Evolutionary conservation across 2,888 invertebrate species (phyloP), one percentile per base, ranked within the genome.

Genomic region (Andrena trimmerana): DNA sequence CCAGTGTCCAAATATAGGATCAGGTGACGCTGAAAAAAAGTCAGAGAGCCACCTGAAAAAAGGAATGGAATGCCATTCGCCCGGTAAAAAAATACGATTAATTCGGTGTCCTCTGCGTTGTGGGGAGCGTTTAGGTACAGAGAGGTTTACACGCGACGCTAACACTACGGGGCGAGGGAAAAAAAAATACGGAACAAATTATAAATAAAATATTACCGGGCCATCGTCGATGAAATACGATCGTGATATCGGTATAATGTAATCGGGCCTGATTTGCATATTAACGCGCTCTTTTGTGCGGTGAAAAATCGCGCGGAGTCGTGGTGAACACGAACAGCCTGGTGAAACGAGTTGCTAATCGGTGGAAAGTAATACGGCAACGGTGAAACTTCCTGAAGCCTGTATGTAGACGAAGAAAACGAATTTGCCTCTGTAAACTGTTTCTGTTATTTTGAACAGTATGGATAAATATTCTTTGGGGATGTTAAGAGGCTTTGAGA

Each of bases 201-300:
- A 69, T 79, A 77, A 77, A 70, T 79, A 79, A 79, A 59, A 77
- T 77, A 77, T 65, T 69, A 48, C 57, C 68, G 16, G 48, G 29
- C 48, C 54, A 54, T 60, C 33, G 63, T 24, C 77, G 69, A 79
- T 79, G 78, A 79, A 69, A 79, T 77, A 79, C 50, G 36, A 48
- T 69, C 77, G 33, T 29, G 33, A 29, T n/a, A 48, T 50, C 69
- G 10, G 69, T 27, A 52, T 65, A 69, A 63, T 69, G 77, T 69
- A 79, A 79, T 79, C 79, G 78, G 50, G 69, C 65, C 69, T 65
- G 54, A 79, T 79, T 79, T 79, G 29, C 78, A 79, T 79, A 69
- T 79, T 79, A 79, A 79, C 69, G 79, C 79, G 48, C 77, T 57
- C 77, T 69, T 77, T 29, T 16, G 59, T n/a, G 5, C 57, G 77